phyloP scores from a whole-genome alignment of 2,888 invertebrate genomes.

The Ceratothoa steindachneri region DNA sequence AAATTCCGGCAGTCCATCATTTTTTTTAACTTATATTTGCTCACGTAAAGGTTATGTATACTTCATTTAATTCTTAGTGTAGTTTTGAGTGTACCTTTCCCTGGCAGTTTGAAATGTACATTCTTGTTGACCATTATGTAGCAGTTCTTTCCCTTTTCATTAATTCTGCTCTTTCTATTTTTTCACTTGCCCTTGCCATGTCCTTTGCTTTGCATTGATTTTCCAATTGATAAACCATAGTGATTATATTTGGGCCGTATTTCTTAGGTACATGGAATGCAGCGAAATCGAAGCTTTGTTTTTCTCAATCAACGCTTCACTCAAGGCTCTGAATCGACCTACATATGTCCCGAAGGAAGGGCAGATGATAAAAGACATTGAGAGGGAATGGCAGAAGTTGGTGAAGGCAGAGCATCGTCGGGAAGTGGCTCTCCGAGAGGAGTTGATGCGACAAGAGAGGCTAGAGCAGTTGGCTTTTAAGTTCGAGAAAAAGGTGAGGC shows the following conservation, averaged over 20 bases:
- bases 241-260: background rate
- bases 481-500: conserved; percentile 79
- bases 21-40: too few species aligned
- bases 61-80: too few species aligned
- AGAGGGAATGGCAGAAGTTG: conserved; percentile 86
- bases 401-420: conserved; percentile 91
- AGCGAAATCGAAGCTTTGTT: conserved; percentile 94
- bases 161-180: too few species aligned
- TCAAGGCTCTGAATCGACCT: conserved; percentile 88
- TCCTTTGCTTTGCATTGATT: too few species aligned
- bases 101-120: too few species aligned
- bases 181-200: too few species aligned
- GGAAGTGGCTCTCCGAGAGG: conserved; percentile 86
- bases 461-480: conserved; percentile 91
- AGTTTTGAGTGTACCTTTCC: too few species aligned
- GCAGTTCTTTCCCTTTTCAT: too few species aligned
- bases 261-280: conserved; percentile 79
- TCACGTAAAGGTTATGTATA: too few species aligned
- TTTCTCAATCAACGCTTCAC: conserved; percentile 84
- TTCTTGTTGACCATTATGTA: too few species aligned
- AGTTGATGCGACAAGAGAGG: conserved; percentile 83
- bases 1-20: too few species aligned
- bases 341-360: conserved; percentile 60
- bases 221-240: background rate
- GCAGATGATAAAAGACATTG: conserved; percentile 87